Evolutionary conservation across 2,888 invertebrate species (phyloP), one percentile per base, ranked within the genome.

Genomic region (Andrena fulva): DNA sequence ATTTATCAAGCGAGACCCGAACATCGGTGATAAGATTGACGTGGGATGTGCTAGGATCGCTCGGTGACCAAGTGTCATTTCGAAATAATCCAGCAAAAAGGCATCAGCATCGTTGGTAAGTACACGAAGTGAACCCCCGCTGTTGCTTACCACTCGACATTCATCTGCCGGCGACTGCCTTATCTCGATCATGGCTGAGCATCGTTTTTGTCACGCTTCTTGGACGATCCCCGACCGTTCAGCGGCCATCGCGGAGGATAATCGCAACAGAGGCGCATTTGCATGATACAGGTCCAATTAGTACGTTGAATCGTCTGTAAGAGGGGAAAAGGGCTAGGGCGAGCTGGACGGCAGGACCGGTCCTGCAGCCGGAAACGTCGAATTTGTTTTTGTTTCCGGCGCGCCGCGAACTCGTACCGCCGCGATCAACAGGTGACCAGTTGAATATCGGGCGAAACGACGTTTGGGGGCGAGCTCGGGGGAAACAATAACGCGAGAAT

Each of bases 351-450:
- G 31, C 24, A 50, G 67, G 71, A 82, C 74, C 76, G 82, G 81
- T 76, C 69, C 74, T 67, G n/a, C 64, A 27, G 29, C 74, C 82
- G 83, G 84, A 85, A 87, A 68, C 84, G 59, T 72, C 62, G 75
- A 73, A 84, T 85, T 84, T 84, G 86, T 87, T 87, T 85, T 85
- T 84, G 78, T 81, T 87, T 81, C 84, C 81, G 84, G 80, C 73
- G 71, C 56, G 67, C 68, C 60, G 62, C 68, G 67, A 79, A 74
- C 68, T 73, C 64, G 84, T 72, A 77, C 63, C 56, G 73, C 59
- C 63, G 63, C 77, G 84, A 86, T 87, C 87, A 87, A 87, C 87
- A 87, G 87, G 87, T 87, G 87, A 87, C 88, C 87, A 85, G 87
- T 85, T 88, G 88, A 84, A 86, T 80, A 86, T 87, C 79, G 78